Evolutionary conservation across 2,797 vertebrate genomes (phyloP).

Genomic region (Valencia hispanica): DNA sequence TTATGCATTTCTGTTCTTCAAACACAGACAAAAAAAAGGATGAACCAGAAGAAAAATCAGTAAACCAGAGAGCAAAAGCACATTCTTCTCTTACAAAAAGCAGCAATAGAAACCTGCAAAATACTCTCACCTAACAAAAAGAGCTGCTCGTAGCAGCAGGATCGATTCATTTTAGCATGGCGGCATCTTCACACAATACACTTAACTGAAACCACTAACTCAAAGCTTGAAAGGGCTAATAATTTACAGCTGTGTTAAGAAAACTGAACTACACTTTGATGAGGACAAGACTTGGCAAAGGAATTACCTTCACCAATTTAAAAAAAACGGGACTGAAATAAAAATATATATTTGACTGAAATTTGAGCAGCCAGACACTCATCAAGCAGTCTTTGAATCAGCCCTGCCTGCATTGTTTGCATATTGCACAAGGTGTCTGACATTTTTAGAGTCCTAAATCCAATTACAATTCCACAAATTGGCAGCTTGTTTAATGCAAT

Average conservation of each 20-base stretch:
- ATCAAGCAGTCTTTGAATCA: constrained; percentile 19
- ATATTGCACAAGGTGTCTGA: constrained; percentile 38
- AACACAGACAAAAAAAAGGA: neutral
- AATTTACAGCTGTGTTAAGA: neutral
- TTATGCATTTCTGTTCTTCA: neutral
- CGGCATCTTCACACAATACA: neutral
- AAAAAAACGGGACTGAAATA: neutral
- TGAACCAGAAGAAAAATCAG: neutral
- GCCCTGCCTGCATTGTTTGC: constrained; percentile 30
- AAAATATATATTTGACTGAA: constrained; percentile 1
- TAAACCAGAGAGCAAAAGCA: neutral
- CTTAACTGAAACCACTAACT: neutral
- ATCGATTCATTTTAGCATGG: neutral
- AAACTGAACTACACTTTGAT: neutral
- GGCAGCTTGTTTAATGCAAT: constrained; percentile 57
- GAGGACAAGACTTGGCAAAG: neutral
- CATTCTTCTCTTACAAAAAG: neutral
- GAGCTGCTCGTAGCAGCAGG: neutral
- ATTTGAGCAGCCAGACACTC: constrained; percentile 22
- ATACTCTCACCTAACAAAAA: neutral
- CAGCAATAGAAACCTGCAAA: neutral
- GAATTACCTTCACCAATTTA: neutral
- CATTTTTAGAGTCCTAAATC: constrained; percentile 50
- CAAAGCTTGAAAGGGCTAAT: neutral
- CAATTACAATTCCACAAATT: constrained; percentile 57